Base-by-base conservation (phyloP, 2,888 invertebrate genomes). In the Acholoe squamosa region DNA sequence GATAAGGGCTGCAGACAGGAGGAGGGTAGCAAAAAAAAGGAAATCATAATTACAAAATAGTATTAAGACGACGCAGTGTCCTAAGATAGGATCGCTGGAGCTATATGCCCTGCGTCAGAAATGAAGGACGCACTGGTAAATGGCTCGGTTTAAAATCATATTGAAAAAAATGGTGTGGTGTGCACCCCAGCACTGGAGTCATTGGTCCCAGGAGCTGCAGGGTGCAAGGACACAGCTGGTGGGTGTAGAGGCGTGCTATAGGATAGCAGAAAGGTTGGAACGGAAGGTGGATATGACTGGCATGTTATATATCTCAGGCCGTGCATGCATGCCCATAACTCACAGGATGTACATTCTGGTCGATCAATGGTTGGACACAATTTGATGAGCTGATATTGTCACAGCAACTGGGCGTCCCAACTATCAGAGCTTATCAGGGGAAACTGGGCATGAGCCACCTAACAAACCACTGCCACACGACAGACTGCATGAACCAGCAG, bases 291-390 rank as follows among this genome's bases (percentile, higher is more conserved):
- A 31, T 28, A 0, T 7, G 76, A 31, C 76, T 31, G 76, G 76
- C 76, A 76, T 76, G 76, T 76, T 76, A 76, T 76, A n/a, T n/a
- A 76, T 76, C 76, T 76, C 76, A 76, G 76, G 3, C 76, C 25
- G 43, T 43, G 10, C 43, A 76, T 76, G 76, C 31, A 76, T 76
- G 76, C 76, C 31, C 76, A 76, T 76, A 76, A 76, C 76, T 76
- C 76, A 76, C 7, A 19, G 31, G 76, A 76, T 28, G 76, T 76
- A 76, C 76, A 76, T 76, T 76, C 31, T 31, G 25, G 31, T 31
- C 76, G 25, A 76, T 76, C 76, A 76, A 76, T 61, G 76, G n/a
- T 31, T 25, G 0, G 76, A 76, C 76, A 76, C 25, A 28, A 76
- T 76, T 76, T 76, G 28, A 25, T 76, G 76, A 19, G 76, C 31